Percentiles rank a stretch among this genome's conserved stretches.
phyloP scores from a whole-genome alignment of 2,113 vertebrate species.

The Condylura cristata region DNA sequence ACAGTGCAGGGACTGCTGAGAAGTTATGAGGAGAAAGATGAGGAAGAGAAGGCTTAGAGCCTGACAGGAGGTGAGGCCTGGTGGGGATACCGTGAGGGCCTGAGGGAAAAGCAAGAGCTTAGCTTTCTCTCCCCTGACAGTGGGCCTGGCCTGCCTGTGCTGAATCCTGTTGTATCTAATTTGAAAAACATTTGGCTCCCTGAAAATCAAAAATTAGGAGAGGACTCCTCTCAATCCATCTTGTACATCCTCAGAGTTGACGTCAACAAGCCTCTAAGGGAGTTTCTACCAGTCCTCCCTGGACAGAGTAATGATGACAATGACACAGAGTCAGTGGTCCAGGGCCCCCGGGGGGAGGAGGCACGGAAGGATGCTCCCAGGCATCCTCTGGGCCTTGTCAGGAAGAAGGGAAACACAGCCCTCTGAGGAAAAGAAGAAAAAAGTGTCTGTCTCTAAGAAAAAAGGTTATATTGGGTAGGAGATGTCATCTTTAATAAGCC shows the following conservation, averaged over 20 bases:
- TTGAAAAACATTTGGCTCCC: conserved; percentile 64
- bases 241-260: conserved; percentile 20
- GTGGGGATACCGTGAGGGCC: neutral
- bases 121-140: conserved; percentile 5
- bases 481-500: conserved; percentile 51
- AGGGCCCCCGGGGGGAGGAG: neutral
- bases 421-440: neutral
- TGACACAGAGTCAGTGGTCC: neutral
- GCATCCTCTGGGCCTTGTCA: conserved; percentile 11
- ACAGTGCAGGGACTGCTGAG: neutral
- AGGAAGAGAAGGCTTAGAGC: neutral
- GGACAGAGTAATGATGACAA: neutral
- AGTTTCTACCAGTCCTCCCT: neutral
- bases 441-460: conserved; percentile 61
- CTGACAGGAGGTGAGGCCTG: neutral
- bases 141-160: neutral
- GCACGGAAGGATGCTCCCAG: neutral
- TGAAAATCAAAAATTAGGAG: conserved; percentile 45
- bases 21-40: neutral
- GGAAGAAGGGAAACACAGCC: conserved; percentile 34
- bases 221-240: conserved; percentile 38
- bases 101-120: neutral
- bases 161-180: conserved; percentile 60
- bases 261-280: conserved; percentile 20
- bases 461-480: neutral